Conservation (phyloP, 2,888 invertebrate species). For the Trichogramma dendrolimi region DNA sequence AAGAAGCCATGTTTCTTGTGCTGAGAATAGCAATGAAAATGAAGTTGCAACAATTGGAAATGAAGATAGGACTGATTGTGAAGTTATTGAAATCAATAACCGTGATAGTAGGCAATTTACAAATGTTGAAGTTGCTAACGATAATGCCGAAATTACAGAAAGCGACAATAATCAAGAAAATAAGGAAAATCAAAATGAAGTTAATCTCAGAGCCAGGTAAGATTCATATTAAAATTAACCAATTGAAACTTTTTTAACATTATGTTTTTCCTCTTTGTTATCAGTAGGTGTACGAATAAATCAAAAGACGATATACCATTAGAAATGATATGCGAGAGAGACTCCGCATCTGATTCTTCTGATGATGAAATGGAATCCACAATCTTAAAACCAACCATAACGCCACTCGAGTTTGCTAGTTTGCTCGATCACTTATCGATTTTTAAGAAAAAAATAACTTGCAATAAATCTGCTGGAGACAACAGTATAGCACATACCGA, state of each 20-base stretch:
- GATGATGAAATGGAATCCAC: constrained; percentile 19
- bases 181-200: background rate
- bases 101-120: too few species aligned
- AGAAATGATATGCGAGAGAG: constrained; percentile 43
- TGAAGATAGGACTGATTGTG: too few species aligned
- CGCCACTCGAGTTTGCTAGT: constrained; percentile 16
- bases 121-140: too few species aligned
- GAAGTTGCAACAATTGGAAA: background rate
- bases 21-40: constrained; percentile 1
- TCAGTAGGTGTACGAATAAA: background rate
- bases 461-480: constrained; percentile 34
- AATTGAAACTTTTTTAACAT: too few species aligned
- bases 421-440: constrained; percentile 33
- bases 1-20: background rate
- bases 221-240: too few species aligned
- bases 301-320: constrained; percentile 17
- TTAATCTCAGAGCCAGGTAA: background rate
- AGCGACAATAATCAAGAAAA: background rate
- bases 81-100: too few species aligned
- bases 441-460: constrained; percentile 33
- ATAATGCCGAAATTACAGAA: background rate
- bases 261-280: background rate
- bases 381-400: background rate
- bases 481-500: constrained; percentile 14
- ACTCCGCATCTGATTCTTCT: constrained; percentile 39